Base-by-base conservation (phyloP, 2,888 invertebrate species). In the Cataglyphis altisquamis region DNA sequence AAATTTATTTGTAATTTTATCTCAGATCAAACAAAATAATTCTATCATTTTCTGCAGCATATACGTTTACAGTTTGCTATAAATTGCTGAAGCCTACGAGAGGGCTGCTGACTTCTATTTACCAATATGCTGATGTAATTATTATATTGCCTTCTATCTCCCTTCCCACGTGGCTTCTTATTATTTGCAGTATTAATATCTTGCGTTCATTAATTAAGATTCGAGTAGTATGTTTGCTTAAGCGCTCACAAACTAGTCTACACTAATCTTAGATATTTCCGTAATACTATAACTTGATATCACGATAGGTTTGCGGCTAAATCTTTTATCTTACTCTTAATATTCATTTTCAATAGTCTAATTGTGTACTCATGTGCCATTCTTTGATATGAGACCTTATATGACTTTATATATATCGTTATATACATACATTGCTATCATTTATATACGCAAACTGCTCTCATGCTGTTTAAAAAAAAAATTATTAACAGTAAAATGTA, bases 81-180 rank as follows among this genome's bases (percentile, higher is more conserved):
- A 84, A 62, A 63, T 21, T 72, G 72, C 67, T 57, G 87, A 85
- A 87, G 84, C 87, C 83, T 86, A 81, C 84, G 87, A 75, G 89
- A 90, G 89, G 86, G 87, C 87, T 90, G 94, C 94, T 94, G 93
- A 94, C 92, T 93, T 91, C 89, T 94, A 94, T 94, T 94, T 94
- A 94, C 93, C 93, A 93, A 94, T 94, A 94, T 94, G 94, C 94
- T 94, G 94, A 94, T 94, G 94, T 94, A 94, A 94, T 94, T 94
- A 94, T 94, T 94, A 94, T 94, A 94, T 94, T 94, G 94, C 90
- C 86, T 91, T 90, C 83, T 67, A 89, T 85, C 77, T 66, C 62
- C 32, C 84, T 84, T 82, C 72, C 84, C 70, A 82, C 86, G 84
- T 84, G 64, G 90, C 89, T 91, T 91, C 90, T 92, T 91, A 89